Conservation (phyloP, 2,113 vertebrate genomes). For the Oncorhynchus tshawytscha region DNA sequence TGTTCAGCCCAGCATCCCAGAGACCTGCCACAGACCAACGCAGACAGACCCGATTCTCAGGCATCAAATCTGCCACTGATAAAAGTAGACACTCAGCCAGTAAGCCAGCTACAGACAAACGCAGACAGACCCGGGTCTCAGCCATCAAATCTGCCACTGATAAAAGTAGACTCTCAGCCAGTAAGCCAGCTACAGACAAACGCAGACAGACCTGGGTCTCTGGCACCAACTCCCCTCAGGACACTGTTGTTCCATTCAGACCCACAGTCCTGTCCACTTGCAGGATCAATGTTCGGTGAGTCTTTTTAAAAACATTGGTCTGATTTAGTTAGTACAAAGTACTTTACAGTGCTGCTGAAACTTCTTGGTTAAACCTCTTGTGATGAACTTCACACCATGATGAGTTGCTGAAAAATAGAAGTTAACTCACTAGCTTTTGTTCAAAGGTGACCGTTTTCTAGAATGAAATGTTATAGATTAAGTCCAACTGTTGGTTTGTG, state of each 20-base stretch:
- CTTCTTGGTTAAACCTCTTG: too few relatives aligned
- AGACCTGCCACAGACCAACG: conserved; percentile 38
- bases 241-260: conserved; percentile 61
- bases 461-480: too few relatives aligned
- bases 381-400: too few relatives aligned
- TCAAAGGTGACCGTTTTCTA: too few relatives aligned
- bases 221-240: conserved; percentile 17
- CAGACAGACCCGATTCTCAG: conserved; percentile 38
- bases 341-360: too few relatives aligned
- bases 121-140: too few relatives aligned
- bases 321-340: too few relatives aligned
- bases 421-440: too few relatives aligned
- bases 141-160: conserved; percentile 32
- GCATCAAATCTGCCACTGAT: conserved; percentile 32
- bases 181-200: conserved; percentile 40
- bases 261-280: conserved; percentile 75
- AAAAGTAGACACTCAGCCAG: conserved; percentile 26
- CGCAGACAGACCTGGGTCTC: conserved; percentile 36
- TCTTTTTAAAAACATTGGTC: not conserved
- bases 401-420: too few relatives aligned
- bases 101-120: conserved; percentile 15
- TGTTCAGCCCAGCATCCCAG: conserved; percentile 76
- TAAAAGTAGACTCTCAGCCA: conserved; percentile 25
- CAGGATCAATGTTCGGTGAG: conserved; percentile 90
- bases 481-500: not conserved